These are phyloP conservation scores for Ophioninae sp. DNA, from an alignment of 2,888 invertebrate genomes.

Conservation along the genomic window DNA sequence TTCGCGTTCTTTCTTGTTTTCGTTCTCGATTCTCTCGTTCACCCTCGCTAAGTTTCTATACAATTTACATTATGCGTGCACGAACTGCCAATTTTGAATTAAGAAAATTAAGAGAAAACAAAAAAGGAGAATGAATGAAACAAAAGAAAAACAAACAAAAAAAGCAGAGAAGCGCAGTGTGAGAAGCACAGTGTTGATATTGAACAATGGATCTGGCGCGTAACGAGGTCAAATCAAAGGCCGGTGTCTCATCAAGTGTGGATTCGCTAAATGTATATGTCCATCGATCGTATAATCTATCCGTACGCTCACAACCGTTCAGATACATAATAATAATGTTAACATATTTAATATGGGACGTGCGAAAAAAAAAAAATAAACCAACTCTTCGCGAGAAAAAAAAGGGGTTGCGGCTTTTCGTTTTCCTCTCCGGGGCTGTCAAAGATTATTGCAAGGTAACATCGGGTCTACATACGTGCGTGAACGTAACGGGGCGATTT, in stretches of 20 bases:
- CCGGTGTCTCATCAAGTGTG: conserved; percentile 72
- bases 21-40: conserved; percentile 15
- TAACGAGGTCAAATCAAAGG: conserved; percentile 27
- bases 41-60: conserved; percentile 4
- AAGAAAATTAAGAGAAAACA: background rate
- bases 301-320: conserved; percentile 79
- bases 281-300: conserved; percentile 76
- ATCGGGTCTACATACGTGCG: conserved; percentile 20
- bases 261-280: conserved; percentile 70
- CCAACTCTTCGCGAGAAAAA: conserved; percentile 31
- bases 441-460: conserved; percentile 45
- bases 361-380: conserved; percentile 64
- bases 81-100: conserved; percentile 7
- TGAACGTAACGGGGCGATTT: conserved; percentile 3
- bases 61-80: conserved; percentile 16
- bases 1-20: conserved; percentile 8
- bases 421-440: background rate
- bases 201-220: conserved; percentile 2
- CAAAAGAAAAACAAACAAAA: background rate
- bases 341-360: conserved; percentile 79
- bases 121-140: background rate
- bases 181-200: background rate
- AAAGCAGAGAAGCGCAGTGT: too few relatives aligned
- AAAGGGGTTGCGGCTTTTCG: conserved; percentile 30
- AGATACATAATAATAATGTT: conserved; percentile 77